Evolutionary conservation across 2,888 invertebrate species (phyloP), one percentile per base, ranked within the genome.

Genomic region (Drosophila quinaria): DNA sequence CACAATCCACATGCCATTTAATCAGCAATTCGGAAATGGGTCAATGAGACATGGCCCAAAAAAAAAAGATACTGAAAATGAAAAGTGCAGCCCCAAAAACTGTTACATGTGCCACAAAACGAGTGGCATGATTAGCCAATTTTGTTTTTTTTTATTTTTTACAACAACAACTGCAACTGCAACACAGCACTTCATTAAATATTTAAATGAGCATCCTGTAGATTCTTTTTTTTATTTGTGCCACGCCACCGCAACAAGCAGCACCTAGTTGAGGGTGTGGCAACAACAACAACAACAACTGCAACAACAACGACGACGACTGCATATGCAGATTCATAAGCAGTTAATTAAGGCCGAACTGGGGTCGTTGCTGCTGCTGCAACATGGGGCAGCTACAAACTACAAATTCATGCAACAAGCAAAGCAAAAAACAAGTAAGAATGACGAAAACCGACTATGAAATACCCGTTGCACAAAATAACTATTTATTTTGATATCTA

Each of bases 181-280:
- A 80, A 84, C 85, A 86, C 87, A 80, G 76, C 90, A 90, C 86
- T 86, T 86, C 86, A 86, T 86, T 86, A 87, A 90, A 90, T 87
- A 87, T 87, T 87, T 87, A 87, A 87, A 87, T 87, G 87, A 87
- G 90, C 90, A 87, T 87, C 90, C 87, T 90, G 87, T 81, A 50
- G 44, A 47, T 17, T 37, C 47, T 63, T 5, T 39, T n/a, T 29
- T 29, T 46, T 61, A 35, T 62, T 61, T 54, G 42, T 74, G 65
- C 64, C 55, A 81, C 78, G 58, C 80, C 70, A 65, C 67, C 71
- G 80, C 86, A 70, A 62, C 69, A 70, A 58, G 58, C 88, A 78
- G 81, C 83, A 88, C 90, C 83, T 82, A 39, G 59, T 55, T 55
- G 58, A 55, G 54, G 54, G 35, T 39, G 61, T 42, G 55, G 55